Conservation (phyloP, 35 echinoderm and acorn worm species). For the Patiria miniata region DNA sequence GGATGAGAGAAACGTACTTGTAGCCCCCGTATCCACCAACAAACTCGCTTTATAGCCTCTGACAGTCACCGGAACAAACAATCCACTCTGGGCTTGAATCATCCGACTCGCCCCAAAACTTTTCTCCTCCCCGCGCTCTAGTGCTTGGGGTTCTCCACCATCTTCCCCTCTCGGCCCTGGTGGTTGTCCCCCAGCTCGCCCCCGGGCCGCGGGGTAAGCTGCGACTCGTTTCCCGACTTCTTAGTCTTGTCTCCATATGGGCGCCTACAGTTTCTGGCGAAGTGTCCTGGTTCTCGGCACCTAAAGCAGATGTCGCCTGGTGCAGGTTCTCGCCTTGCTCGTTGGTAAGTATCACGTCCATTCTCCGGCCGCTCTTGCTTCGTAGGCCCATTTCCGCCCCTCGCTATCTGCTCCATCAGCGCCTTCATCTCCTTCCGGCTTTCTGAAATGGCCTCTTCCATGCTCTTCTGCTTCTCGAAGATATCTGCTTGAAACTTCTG, state of each 20-base stretch:
- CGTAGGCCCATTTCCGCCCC: no score
- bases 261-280: no score
- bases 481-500: no score
- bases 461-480: no score
- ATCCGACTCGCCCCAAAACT: neutral
- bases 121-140: neutral
- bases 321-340: no score
- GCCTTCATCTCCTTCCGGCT: no score
- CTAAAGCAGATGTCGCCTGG: no score
- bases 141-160: neutral
- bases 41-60: neutral
- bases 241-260: neutral
- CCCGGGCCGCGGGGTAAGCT: conserved; percentile 24
- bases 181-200: conserved; percentile 36
- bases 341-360: no score
- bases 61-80: conserved; percentile 27
- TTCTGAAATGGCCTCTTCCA: no score
- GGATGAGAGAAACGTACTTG: conserved; percentile 23
- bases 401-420: no score
- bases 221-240: conserved; percentile 37
- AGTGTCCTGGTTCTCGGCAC: no score
- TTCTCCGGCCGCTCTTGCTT: no score
- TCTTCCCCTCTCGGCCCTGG: neutral
- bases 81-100: neutral
- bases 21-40: conserved; percentile 39